A percentile compares a stretch with the other conserved stretches of the same genome.
Evolutionary conservation across 2,888 invertebrate genomes (phyloP).

Genomic region (Pedicia rivosa): DNA sequence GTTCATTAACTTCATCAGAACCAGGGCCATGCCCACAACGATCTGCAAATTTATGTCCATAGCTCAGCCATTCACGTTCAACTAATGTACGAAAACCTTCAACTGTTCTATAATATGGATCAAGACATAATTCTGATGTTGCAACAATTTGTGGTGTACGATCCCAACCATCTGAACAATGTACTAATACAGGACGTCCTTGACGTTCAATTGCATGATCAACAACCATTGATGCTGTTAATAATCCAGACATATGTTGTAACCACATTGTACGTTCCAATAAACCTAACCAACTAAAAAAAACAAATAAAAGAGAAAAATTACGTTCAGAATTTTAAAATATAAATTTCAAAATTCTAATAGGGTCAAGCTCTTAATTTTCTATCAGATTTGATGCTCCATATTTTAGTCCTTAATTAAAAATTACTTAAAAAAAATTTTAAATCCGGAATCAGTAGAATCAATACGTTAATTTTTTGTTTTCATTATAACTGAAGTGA

Average conservation of each 20-base stretch:
- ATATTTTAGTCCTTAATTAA: too few relatives aligned
- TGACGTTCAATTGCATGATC: slow-evolving; percentile 66
- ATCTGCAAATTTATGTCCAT: slow-evolving; percentile 96
- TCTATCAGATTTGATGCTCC: too few relatives aligned
- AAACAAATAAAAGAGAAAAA: slow-evolving; percentile 32
- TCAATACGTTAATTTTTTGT: too few relatives aligned
- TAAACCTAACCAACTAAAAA: slow-evolving; percentile 75
- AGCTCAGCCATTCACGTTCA: slow-evolving; percentile 94
- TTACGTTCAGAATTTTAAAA: not conserved
- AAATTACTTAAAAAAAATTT: too few relatives aligned
- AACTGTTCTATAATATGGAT: slow-evolving; percentile 87
- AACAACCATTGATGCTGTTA: slow-evolving; percentile 66
- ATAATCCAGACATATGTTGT: slow-evolving; percentile 70
- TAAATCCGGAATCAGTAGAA: too few relatives aligned
- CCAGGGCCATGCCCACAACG: slow-evolving; percentile 74
- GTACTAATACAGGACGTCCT: slow-evolving; percentile 82
- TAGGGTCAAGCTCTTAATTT: too few relatives aligned
- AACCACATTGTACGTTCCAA: slow-evolving; percentile 87
- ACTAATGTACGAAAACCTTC: slow-evolving; percentile 88
- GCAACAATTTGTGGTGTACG: slow-evolving; percentile 94
- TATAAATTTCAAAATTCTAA: slow-evolving; percentile 14
- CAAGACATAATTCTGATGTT: slow-evolving; percentile 78
- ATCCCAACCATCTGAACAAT: slow-evolving; percentile 99
- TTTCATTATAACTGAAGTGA: too few relatives aligned
- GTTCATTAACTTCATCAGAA: slow-evolving; percentile 80